These are phyloP conservation scores for Sebastes glaucus DNA, from an alignment of 2,797 vertebrate genomes.

Conservation along the genomic window DNA sequence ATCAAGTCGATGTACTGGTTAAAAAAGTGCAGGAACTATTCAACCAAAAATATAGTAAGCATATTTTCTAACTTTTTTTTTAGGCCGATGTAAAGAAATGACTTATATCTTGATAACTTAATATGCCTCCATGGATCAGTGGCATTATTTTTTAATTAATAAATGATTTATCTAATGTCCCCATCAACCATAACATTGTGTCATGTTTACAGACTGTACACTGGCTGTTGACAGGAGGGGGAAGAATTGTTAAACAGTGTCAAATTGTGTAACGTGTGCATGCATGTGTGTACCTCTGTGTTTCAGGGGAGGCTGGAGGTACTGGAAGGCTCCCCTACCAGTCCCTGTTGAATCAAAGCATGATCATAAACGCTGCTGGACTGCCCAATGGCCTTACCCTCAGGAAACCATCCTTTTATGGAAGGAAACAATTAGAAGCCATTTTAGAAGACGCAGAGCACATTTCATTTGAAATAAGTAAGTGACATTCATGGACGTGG, in stretches of 20 bases:
- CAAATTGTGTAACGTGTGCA: background rate
- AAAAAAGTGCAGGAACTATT: background rate
- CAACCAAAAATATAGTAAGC: background rate
- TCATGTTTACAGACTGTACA: background rate
- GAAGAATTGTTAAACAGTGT: background rate
- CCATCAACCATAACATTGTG: background rate
- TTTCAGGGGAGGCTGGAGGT: background rate
- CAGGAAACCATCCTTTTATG: background rate
- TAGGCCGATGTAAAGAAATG: background rate
- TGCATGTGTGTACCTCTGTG: background rate
- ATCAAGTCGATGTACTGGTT: background rate
- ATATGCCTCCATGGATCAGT: background rate
- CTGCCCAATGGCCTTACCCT: background rate
- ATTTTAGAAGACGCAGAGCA: background rate
- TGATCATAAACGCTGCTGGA: background rate
- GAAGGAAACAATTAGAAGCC: background rate
- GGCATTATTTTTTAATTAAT: background rate
- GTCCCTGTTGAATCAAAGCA: background rate
- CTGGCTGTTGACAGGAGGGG: background rate
- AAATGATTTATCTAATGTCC: background rate
- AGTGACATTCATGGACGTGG: background rate
- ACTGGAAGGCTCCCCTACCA: background rate
- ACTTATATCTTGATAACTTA: background rate
- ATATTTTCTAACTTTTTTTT: background rate
- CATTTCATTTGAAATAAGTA: background rate